Percentiles rank a stretch among this genome's conserved stretches.
phyloP scores from a whole-genome alignment of 2,888 invertebrate species.

The Pristionchus fissidentatus region DNA sequence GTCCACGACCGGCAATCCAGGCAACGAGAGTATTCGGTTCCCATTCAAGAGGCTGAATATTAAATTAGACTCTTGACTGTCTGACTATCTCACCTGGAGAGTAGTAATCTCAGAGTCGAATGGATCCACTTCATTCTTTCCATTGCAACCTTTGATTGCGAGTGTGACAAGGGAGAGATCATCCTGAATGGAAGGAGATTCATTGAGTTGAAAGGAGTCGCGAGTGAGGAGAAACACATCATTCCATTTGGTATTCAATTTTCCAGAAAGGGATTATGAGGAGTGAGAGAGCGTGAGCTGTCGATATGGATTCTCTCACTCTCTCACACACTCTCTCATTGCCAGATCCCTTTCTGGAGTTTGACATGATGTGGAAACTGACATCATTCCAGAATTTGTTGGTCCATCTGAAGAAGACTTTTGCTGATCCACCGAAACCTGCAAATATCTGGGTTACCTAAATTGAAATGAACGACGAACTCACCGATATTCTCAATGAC shows the following conservation, averaged over 20 bases:
- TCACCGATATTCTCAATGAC: constrained; percentile 60
- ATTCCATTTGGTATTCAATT: no score
- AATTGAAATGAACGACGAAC: constrained; percentile 42
- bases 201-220: no score
- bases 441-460: neutral
- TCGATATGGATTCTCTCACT: no score
- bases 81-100: constrained; percentile 53
- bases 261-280: no score
- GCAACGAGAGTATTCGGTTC: constrained; percentile 64
- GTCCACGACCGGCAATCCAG: constrained; percentile 71
- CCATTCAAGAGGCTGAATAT: constrained; percentile 65
- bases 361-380: constrained; percentile 40
- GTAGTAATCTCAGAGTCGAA: constrained; percentile 63
- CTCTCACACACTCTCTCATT: neutral
- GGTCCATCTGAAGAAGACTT: constrained; percentile 70
- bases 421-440: constrained; percentile 69
- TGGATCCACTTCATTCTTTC: constrained; percentile 53
- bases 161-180: constrained; percentile 62
- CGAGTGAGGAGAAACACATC: no score
- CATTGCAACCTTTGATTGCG: constrained; percentile 61
- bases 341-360: neutral
- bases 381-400: constrained; percentile 67
- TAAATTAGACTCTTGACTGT: neutral
- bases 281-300: no score
- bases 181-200: constrained; percentile 8